Evolutionary conservation across 2,888 invertebrate species (phyloP), one percentile per base, ranked within the genome.

Genomic region (Priocnemis perturbator): DNA sequence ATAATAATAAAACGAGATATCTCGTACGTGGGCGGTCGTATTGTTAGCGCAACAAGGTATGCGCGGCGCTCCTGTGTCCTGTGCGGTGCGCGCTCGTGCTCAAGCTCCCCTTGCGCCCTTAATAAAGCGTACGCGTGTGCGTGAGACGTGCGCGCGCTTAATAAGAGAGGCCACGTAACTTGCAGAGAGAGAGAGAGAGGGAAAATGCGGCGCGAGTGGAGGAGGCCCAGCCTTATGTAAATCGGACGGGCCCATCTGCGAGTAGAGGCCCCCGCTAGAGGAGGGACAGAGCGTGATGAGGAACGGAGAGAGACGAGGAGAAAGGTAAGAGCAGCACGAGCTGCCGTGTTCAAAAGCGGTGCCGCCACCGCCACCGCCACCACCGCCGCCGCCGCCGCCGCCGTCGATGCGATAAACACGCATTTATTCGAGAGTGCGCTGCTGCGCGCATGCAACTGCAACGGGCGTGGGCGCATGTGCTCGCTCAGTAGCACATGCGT

Each of bases 1-100:
- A 87, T 86, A 87, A 87, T 86, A 87, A 87, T 87, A 85, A 87
- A 85, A 87, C 85, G 85, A 87, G 86, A 87, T 87, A 86, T 85
- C 86, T 85, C 84, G 85, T 84, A 86, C 84, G 87, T 87, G 87
- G 87, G 87, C 87, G 87, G 87, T 87, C 87, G 87, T 87, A 87
- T 87, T 87, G 87, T 87, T 87, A 87, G 86, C 84, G 86, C 87
- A 87, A 87, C 85, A 85, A 87, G 86, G 84, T 84, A 86, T 87
- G 85, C 85, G 81, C 86, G 85, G 86, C 85, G 85, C 86, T 86
- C 86, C 87, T 84, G 86, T 86, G 82, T 81, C 81, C 75, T 44
- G 74, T 79, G 78, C 72, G 71, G 76, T 69, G 75, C 74, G 77
- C 77, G 79, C 76, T 73, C 79, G 81, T 77, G 78, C 77, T 73